Conservation (phyloP, 2,888 invertebrate species). For the Apamea sordens region DNA sequence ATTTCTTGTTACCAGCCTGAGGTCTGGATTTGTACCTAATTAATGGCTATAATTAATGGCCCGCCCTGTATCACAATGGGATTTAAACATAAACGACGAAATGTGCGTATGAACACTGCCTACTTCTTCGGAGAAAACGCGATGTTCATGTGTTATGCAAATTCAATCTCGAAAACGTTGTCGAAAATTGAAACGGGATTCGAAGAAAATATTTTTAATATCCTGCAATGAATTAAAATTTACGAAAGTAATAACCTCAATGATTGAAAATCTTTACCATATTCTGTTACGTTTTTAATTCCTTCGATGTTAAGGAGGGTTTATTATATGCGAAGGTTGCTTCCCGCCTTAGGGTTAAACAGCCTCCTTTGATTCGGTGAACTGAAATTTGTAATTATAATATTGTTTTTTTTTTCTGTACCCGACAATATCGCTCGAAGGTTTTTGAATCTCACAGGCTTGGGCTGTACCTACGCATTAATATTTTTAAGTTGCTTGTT, state of each 20-base stretch:
- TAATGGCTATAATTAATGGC: background rate
- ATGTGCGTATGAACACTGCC: background rate
- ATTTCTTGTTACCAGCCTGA: background rate
- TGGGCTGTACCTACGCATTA: background rate
- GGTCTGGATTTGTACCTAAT: background rate
- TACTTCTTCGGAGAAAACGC: background rate
- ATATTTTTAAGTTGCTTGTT: background rate
- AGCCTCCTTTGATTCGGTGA: slow-evolving; percentile 35
- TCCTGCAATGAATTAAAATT: slow-evolving; percentile 51
- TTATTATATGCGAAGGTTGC: background rate
- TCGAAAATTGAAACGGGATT: slow-evolving; percentile 37
- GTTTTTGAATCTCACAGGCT: background rate
- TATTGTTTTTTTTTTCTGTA: slow-evolving; percentile 6
- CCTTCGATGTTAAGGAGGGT: background rate
- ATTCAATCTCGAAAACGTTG: slow-evolving; percentile 22
- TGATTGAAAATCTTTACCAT: slow-evolving; percentile 8
- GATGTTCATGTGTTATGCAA: slow-evolving; percentile 12
- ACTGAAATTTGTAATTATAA: slow-evolving; percentile 34
- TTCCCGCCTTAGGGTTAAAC: slow-evolving; percentile 29
- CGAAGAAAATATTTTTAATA: slow-evolving; percentile 48
- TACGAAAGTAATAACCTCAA: slow-evolving; percentile 10
- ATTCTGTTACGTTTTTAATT: slow-evolving; percentile 36
- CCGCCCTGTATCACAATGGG: too few species aligned
- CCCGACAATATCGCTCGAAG: background rate
- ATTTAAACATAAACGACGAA: background rate